These are phyloP conservation scores for Ispidina picta DNA, from an alignment of 2,797 vertebrate species.

Conservation along the genomic window DNA sequence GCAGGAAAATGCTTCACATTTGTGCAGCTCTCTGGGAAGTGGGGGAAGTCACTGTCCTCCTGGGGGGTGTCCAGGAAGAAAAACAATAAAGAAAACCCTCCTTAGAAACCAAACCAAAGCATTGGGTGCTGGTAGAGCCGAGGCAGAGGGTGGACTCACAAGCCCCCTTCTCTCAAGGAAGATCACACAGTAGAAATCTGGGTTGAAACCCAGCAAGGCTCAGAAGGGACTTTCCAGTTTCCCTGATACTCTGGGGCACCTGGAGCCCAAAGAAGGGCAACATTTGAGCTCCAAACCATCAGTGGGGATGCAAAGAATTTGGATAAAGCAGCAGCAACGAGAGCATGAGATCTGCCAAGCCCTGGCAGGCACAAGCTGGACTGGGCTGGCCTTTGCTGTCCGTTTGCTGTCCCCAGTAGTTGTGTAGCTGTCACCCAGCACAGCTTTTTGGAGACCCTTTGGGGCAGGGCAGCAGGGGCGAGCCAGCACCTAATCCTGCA, in stretches of 20 bases:
- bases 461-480: conserved; percentile 13
- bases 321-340: background rate
- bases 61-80: background rate
- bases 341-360: background rate
- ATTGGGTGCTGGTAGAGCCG: background rate
- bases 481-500: conserved; percentile 6
- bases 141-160: rapidly evolving
- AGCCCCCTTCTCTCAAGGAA: background rate
- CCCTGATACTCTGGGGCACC: background rate
- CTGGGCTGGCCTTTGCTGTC: background rate
- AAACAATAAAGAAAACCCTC: background rate
- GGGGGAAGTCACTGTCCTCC: background rate
- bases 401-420: background rate
- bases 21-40: background rate
- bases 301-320: background rate
- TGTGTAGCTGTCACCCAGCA: background rate
- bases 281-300: background rate
- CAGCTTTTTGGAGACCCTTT: conserved; percentile 21
- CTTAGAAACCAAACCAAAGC: background rate
- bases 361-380: background rate
- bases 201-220: background rate
- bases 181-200: background rate
- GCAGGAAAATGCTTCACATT: background rate
- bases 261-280: background rate
- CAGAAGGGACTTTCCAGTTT: background rate